Evolutionary conservation across 1,140 invertebrate genomes (phyloP).

Genomic region (Brachionus koreanus): DNA sequence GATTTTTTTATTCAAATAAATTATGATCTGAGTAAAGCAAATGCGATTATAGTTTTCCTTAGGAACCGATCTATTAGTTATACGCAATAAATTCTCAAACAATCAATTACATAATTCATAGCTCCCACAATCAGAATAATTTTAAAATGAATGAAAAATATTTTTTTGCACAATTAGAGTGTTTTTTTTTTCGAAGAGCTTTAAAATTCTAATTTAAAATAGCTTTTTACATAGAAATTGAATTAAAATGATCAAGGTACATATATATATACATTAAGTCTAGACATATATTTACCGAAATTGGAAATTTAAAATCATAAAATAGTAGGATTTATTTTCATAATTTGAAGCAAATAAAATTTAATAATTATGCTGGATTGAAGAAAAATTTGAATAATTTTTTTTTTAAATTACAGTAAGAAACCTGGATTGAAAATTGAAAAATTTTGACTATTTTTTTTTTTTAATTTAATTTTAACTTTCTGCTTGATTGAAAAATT

Average conservation of each 20-base stretch:
- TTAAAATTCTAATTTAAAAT: too few relatives aligned
- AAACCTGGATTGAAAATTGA: too few relatives aligned
- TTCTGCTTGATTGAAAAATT: not conserved
- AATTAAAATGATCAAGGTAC: not conserved
- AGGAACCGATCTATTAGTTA: not conserved
- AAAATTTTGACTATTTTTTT: too few relatives aligned
- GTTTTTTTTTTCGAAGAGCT: too few relatives aligned
- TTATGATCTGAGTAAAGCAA: not conserved
- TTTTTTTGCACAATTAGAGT: too few relatives aligned
- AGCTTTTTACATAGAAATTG: not conserved
- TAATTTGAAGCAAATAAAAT: not conserved
- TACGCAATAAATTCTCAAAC: not conserved
- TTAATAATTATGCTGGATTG: not conserved
- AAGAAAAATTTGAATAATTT: not conserved
- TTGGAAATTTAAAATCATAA: not conserved
- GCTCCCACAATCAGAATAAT: not conserved
- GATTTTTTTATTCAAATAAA: not conserved
- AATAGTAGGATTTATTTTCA: not conserved
- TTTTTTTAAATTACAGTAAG: too few relatives aligned
- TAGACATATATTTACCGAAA: not conserved
- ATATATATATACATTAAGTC: not conserved
- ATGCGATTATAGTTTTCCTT: not conserved
- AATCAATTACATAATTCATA: not conserved
- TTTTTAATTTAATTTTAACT: not conserved
- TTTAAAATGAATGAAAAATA: too few relatives aligned